phyloP scores from a whole-genome alignment of 2,797 vertebrate genomes.

The Diplodus puntazzo region DNA sequence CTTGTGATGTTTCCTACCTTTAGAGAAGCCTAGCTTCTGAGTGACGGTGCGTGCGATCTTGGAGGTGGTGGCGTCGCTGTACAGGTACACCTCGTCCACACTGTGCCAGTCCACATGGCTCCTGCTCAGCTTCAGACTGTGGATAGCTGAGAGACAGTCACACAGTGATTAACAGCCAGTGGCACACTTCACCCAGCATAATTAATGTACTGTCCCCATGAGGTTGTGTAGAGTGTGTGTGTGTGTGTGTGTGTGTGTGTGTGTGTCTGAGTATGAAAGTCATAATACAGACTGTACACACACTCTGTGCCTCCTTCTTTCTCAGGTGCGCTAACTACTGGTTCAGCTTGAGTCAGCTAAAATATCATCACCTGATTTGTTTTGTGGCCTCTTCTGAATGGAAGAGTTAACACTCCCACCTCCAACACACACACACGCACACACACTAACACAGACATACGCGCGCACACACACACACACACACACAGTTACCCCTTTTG shows the following conservation, averaged over 20 bases:
- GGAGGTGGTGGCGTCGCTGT: conserved; percentile 93
- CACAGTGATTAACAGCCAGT: conserved; percentile 44
- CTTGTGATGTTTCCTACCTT: conserved; percentile 81
- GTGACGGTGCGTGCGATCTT: conserved; percentile 94
- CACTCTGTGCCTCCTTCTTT: neutral
- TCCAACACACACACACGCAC: neutral
- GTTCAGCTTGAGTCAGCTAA: conserved; percentile 24
- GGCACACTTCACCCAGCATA: conserved; percentile 26
- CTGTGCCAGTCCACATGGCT: conserved; percentile 96
- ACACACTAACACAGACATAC: neutral
- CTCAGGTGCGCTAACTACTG: conserved; percentile 26
- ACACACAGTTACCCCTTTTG: neutral
- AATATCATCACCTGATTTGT: conserved; percentile 27
- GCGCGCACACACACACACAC: neutral
- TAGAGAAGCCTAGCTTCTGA: conserved; percentile 93
- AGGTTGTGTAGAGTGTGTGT: neutral
- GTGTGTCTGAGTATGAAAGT: neutral
- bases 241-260: neutral
- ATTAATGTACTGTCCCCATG: conserved; percentile 21
- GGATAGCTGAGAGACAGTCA: conserved; percentile 83
- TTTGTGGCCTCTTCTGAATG: conserved; percentile 31
- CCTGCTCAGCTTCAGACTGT: conserved; percentile 92
- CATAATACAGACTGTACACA: neutral
- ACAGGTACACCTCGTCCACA: conserved; percentile 93
- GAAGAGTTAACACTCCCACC: neutral